Conservation (phyloP, 2,888 invertebrate genomes). For the Eurois occulta region DNA sequence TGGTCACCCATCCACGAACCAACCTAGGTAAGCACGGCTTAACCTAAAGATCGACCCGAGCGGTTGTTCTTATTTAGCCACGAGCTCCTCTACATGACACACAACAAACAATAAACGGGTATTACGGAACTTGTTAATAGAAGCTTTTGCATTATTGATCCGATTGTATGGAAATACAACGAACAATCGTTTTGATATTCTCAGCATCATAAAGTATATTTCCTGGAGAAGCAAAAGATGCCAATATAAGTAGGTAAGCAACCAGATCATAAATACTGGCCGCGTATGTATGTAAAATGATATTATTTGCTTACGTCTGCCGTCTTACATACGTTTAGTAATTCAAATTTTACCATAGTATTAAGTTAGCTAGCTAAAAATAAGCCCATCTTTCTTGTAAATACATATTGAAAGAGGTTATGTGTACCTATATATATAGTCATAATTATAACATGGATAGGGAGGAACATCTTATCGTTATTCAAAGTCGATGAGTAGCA, state of each 20-base stretch:
- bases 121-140: conserved; percentile 66
- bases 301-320: conserved; percentile 53
- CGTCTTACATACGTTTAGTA: conserved; percentile 16
- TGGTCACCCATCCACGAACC: too few relatives aligned
- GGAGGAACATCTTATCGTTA: background rate
- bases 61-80: too few relatives aligned
- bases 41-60: too few relatives aligned
- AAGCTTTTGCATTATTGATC: conserved; percentile 70
- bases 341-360: conserved; percentile 20
- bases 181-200: conserved; percentile 68
- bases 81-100: too few relatives aligned
- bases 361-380: background rate
- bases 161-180: conserved; percentile 69
- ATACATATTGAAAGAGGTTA: background rate
- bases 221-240: conserved; percentile 62
- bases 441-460: conserved; percentile 13
- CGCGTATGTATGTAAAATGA: conserved; percentile 49
- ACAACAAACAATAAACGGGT: conserved; percentile 62
- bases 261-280: conserved; percentile 56
- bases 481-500: background rate
- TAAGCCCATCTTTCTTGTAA: too few relatives aligned
- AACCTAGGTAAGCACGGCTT: too few relatives aligned
- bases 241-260: conserved; percentile 57
- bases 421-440: background rate
- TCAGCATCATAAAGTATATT: conserved; percentile 65